Base-by-base conservation (phyloP, 2,797 vertebrate genomes). In the Natrix natrix region DNA sequence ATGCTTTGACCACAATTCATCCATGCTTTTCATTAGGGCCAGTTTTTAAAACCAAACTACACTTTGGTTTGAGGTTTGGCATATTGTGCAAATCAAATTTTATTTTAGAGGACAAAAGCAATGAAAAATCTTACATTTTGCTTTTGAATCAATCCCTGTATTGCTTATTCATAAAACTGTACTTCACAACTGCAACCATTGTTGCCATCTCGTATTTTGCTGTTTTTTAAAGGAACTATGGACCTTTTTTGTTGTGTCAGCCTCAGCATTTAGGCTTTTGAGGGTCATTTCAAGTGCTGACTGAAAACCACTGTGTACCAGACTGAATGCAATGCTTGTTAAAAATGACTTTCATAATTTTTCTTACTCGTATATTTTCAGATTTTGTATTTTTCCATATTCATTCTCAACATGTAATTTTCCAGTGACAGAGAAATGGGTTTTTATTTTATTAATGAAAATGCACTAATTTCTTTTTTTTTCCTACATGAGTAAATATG, bases 311-410 rank as follows among this genome's bases (percentile, higher is more conserved):
- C 0, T 8, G 8, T 32, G 14, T 32, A 57, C 83, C 48, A 93
- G 90, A 61, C 5, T 43, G 63, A 32, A 32, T 92, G 11, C 24
- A 16, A 93, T 91, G 91, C 22, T 94, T 92, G 91, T 91, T 91
- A 56, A 95, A 91, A 61, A 37, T 74, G 8, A 37, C 56, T 96
- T 97, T 96, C 95, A 91, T 95, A 95, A 93, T 24, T 83, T 48
- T 78, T 83, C 37, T 43, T 83, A 78, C 8, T 43, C 4, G 0
- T 48, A 43, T 78, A 24, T 83, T 78, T 78, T 78, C 17, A 22
- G 37, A 78, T 78, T 83, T 83, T 83, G 78, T 48, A 83, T 83
- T 83, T 78, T 83, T 24, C 37, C 78, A 26, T 48, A 83, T 83
- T 83, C 22, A 83, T 83, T 48, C 78, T 48, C 78, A 83, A 83